Percentiles rank a stretch among this genome's conserved stretches.
phyloP scores from a whole-genome alignment of 2,113 vertebrate species.

The Cathartes aura region DNA sequence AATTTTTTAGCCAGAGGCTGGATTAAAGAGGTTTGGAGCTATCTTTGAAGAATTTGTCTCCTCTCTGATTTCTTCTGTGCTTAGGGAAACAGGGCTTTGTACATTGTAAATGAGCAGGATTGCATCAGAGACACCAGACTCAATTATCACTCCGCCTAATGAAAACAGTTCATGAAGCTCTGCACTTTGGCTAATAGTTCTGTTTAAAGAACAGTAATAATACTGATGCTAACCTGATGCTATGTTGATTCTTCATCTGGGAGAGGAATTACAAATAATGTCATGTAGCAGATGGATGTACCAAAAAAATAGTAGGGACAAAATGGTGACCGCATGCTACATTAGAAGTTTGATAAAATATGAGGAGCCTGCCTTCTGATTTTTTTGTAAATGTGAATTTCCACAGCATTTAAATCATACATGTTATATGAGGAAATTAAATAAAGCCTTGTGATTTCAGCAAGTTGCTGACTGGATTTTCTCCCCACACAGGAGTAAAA shows the following conservation, averaged over 20 bases:
- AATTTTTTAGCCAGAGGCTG: background rate
- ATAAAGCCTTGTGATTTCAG: background rate
- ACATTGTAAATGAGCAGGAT: background rate
- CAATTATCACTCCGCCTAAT: background rate
- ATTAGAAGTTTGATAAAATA: background rate
- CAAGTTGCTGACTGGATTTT: background rate
- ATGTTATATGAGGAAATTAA: background rate
- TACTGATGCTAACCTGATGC: background rate
- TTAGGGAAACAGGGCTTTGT: background rate
- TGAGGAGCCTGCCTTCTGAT: background rate
- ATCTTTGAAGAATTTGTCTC: slow-evolving; percentile 4
- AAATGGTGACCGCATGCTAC: background rate
- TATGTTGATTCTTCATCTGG: background rate
- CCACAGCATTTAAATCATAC: background rate
- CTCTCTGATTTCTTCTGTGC: slow-evolving; percentile 1
- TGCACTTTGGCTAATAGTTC: background rate
- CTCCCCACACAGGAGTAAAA: background rate
- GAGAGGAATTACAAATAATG: background rate
- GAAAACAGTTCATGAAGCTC: background rate
- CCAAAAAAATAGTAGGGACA: background rate
- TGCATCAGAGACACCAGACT: slow-evolving; percentile 1
- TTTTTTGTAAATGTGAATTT: background rate
- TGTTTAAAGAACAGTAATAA: background rate
- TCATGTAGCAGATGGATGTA: background rate
- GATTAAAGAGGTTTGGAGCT: background rate